Percentiles rank a stretch among this genome's conserved stretches.
phyloP scores from a whole-genome alignment of 1,140 invertebrate genomes.

The Neodiprion fabricii region DNA sequence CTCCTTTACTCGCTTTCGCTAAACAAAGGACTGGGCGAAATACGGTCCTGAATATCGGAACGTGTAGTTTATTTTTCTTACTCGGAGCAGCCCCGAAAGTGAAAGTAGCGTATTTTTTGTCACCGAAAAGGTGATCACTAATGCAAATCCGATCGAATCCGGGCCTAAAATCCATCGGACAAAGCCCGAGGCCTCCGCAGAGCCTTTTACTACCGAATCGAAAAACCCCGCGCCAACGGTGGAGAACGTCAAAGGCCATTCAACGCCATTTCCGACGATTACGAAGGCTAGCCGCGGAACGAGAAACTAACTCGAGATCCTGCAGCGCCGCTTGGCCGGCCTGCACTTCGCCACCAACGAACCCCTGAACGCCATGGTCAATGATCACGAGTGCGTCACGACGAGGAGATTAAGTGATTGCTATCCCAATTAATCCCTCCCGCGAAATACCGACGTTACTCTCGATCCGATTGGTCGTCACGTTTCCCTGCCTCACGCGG shows the following conservation, averaged over 20 bases:
- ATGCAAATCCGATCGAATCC: no score
- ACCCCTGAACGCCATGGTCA: background rate
- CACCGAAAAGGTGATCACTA: no score
- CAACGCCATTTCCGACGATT: background rate
- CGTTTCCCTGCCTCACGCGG: no score
- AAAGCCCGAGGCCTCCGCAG: no score
- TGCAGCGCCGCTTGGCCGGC: background rate
- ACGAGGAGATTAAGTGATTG: conserved; percentile 2
- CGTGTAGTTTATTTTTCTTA: background rate
- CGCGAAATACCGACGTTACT: background rate
- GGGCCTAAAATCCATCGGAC: no score
- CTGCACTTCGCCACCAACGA: background rate
- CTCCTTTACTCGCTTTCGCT: background rate
- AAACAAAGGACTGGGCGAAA: background rate
- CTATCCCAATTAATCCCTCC: background rate
- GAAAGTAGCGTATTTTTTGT: no score
- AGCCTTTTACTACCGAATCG: no score
- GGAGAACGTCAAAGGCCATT: conserved; percentile 1
- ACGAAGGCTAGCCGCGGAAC: background rate
- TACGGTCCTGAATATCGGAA: background rate
- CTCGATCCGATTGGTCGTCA: background rate
- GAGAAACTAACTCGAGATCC: background rate
- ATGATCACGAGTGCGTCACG: background rate
- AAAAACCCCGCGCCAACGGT: no score
- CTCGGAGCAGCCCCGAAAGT: no score